Evolutionary conservation across 30 jellyfish, hydroid and myxozoan genomes (phyloP).

Genomic region (Haliclystus octoradiatus): DNA sequence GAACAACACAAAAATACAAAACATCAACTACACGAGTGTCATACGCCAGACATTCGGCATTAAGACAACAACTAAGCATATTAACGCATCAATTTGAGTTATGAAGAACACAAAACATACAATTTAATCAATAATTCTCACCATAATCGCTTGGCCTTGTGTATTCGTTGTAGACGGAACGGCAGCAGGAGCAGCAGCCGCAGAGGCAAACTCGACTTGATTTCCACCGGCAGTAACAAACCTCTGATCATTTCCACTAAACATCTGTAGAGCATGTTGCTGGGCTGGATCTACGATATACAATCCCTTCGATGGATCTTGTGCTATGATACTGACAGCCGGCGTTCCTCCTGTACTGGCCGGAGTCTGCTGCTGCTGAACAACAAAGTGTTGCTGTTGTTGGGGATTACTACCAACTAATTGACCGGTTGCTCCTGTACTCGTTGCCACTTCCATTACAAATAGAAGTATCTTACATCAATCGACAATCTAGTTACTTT

Average conservation of each 20-base stretch:
- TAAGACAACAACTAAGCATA: too few species aligned
- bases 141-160: conserved; percentile 20
- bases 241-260: conserved; percentile 50
- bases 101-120: too few species aligned
- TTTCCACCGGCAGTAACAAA: conserved; percentile 35
- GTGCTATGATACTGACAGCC: conserved; percentile 76
- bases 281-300: conserved; percentile 84
- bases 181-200: conserved; percentile 8
- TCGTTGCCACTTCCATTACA: neutral
- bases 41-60: too few species aligned
- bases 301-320: conserved; percentile 70
- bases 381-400: conserved; percentile 38
- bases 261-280: conserved; percentile 72
- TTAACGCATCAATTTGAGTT: too few species aligned
- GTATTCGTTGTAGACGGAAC: neutral
- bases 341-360: conserved; percentile 38
- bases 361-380: neutral
- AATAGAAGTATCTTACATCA: too few species aligned
- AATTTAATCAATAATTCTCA: too few species aligned
- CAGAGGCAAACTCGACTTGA: conserved; percentile 13
- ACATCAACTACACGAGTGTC: neutral
- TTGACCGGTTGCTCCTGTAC: neutral
- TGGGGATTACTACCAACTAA: neutral
- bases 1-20: neutral
- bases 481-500: too few species aligned